phyloP scores from a whole-genome alignment of 2,113 vertebrate species.

The Haplochromis burtoni region DNA sequence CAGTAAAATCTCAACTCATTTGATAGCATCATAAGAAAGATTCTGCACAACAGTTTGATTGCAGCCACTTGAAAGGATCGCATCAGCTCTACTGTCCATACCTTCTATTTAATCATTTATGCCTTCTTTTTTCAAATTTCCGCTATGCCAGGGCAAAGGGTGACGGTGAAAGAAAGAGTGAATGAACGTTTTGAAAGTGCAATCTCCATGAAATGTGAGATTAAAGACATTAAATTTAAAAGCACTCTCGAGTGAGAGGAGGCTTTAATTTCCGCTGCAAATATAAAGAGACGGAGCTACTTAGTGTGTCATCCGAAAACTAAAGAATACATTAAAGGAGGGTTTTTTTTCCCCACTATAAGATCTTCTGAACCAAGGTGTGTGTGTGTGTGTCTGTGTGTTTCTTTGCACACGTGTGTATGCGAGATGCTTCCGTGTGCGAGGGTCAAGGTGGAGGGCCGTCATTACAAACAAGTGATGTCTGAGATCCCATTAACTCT shows the following conservation, averaged over 20 bases:
- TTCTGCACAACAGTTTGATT: slow-evolving; percentile 12
- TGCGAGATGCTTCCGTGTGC: background rate
- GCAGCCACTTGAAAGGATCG: slow-evolving; percentile 27
- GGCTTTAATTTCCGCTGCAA: slow-evolving; percentile 70
- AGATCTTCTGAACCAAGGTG: slow-evolving; percentile 13
- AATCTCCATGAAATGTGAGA: slow-evolving; percentile 57
- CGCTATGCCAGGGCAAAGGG: background rate
- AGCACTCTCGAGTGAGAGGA: slow-evolving; percentile 48
- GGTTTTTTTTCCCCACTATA: slow-evolving; percentile 36
- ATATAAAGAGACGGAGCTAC: slow-evolving; percentile 54
- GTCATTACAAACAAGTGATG: slow-evolving; percentile 62
- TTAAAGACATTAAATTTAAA: slow-evolving; percentile 73
- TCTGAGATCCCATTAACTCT: slow-evolving; percentile 67
- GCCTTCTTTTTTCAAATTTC: background rate
- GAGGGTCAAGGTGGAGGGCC: slow-evolving; percentile 53
- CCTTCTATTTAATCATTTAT: background rate
- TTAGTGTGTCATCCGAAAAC: slow-evolving; percentile 58
- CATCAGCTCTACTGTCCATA: background rate
- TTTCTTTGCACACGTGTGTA: background rate
- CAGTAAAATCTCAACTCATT: background rate
- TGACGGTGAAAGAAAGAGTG: slow-evolving; percentile 1
- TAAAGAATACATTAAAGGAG: slow-evolving; percentile 70
- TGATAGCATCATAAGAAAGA: background rate
- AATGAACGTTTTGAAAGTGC: slow-evolving; percentile 43
- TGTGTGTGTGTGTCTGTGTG: background rate